phyloP scores from a whole-genome alignment of 1,140 invertebrate species.

The Leptonema lineaticorne region DNA sequence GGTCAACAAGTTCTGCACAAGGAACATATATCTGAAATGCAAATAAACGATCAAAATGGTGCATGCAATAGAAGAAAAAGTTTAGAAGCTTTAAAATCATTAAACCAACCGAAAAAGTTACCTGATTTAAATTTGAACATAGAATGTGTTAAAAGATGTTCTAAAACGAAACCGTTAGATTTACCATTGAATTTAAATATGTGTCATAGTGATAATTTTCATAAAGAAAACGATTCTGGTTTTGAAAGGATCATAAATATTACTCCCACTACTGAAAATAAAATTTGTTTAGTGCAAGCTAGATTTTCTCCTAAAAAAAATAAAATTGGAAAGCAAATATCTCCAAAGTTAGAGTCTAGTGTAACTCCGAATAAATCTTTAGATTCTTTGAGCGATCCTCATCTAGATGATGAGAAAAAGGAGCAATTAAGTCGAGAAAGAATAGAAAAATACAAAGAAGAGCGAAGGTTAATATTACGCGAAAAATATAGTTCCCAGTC shows the following conservation, averaged over 20 bases:
- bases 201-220: background rate
- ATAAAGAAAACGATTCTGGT: constrained; percentile 4
- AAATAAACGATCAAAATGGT: constrained; percentile 44
- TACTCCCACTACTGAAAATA: constrained; percentile 61
- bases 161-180: constrained; percentile 26
- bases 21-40: constrained; percentile 45
- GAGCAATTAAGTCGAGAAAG: constrained; percentile 69
- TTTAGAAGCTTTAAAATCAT: constrained; percentile 53
- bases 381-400: background rate
- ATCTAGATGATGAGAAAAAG: constrained; percentile 24
- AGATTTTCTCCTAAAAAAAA: constrained; percentile 46
- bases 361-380: constrained; percentile 32
- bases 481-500: constrained; percentile 86
- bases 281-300: constrained; percentile 59
- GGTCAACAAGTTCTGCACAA: constrained; percentile 49
- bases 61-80: constrained; percentile 49
- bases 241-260: constrained; percentile 45
- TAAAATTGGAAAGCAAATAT: constrained; percentile 35
- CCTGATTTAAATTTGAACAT: constrained; percentile 57
- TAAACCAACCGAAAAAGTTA: constrained; percentile 56
- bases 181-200: constrained; percentile 29
- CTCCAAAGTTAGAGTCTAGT: constrained; percentile 11
- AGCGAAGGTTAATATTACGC: constrained; percentile 78
- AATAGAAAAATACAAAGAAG: constrained; percentile 90
- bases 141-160: constrained; percentile 43